Conservation (phyloP, 2,888 invertebrate species). For the Stramonita haemastoma region DNA sequence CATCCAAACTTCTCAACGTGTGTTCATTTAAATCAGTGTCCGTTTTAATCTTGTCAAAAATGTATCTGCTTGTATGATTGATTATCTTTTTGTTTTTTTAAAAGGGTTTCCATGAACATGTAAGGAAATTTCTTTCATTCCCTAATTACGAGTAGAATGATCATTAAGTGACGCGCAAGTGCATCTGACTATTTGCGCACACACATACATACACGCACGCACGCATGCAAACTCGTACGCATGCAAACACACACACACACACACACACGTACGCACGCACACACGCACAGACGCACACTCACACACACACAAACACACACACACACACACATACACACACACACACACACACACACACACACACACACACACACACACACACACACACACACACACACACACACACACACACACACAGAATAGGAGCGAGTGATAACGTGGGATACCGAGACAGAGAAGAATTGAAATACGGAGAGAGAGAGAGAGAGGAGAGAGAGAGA, state of each 20-base stretch:
- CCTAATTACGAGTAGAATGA: no score
- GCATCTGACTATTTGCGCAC: not conserved
- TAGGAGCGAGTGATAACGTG: no score
- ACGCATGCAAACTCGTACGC: not conserved
- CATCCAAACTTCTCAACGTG: no score
- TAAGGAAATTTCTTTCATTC: no score
- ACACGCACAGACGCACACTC: not conserved
- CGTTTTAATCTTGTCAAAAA: no score
- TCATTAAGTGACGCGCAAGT: no score
- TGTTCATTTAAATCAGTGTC: no score
- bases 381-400: not conserved
- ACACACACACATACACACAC: not conserved
- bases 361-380: not conserved
- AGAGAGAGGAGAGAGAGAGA: not conserved
- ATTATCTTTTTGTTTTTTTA: no score
- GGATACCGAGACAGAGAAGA: not conserved
- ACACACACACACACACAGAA: not conserved
- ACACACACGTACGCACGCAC: not conserved
- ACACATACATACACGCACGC: not conserved
- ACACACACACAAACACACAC: not conserved
- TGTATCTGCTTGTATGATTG: no score
- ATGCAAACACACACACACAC: not conserved
- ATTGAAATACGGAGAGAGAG: not conserved
- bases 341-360: not conserved
- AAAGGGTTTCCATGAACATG: no score